Conservation (phyloP, 1,140 invertebrate genomes). For the Brachionus calyciflorus region DNA sequence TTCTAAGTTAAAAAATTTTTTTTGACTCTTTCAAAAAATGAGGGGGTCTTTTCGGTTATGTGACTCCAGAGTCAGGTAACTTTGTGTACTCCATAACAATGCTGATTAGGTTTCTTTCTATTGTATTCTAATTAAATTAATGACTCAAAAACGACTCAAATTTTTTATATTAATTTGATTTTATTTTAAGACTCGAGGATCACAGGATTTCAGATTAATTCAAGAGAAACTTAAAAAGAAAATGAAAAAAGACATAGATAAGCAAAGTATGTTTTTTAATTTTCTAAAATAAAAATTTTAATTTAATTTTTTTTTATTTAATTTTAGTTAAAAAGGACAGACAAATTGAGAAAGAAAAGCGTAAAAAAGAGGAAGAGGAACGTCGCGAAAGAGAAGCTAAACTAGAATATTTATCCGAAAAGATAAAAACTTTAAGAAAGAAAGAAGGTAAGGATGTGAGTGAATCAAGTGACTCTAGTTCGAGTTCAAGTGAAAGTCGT, state of each 20-base stretch:
- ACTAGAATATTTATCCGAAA: slow-evolving; percentile 18
- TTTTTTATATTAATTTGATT: not conserved
- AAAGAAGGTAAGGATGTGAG: slow-evolving; percentile 25
- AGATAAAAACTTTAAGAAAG: not conserved
- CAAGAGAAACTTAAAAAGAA: slow-evolving; percentile 44
- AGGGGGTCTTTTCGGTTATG: no score
- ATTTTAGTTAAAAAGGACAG: slow-evolving; percentile 36
- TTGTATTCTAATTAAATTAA: no score
- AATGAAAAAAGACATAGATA: slow-evolving; percentile 38
- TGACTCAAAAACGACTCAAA: no score
- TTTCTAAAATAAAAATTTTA: not conserved
- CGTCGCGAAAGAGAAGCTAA: slow-evolving; percentile 23
- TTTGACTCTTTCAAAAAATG: no score
- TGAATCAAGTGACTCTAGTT: not conserved
- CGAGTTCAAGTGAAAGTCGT: not conserved
- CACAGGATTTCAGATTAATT: not conserved
- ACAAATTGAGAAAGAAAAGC: slow-evolving; percentile 35
- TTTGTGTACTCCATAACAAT: no score
- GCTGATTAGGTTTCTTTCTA: no score
- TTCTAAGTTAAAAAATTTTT: not conserved
- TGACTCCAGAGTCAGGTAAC: no score
- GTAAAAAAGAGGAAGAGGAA: slow-evolving; percentile 11
- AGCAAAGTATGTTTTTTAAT: slow-evolving; percentile 11
- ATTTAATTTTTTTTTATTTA: not conserved
- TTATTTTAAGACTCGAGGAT: not conserved